phyloP scores from a whole-genome alignment of 2,113 vertebrate genomes.

The Macrotis lagotis region DNA sequence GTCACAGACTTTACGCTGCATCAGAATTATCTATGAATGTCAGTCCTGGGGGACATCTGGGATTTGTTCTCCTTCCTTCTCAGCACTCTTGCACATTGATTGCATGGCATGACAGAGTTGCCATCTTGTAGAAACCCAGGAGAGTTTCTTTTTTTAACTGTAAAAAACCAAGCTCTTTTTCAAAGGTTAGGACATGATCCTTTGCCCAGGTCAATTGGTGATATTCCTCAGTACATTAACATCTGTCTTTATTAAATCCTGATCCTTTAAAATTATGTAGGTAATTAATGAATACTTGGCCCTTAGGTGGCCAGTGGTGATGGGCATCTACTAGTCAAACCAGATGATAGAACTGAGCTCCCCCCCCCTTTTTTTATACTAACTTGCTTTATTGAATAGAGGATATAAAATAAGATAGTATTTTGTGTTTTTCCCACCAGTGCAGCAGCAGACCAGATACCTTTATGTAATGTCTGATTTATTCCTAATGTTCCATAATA shows the following conservation, averaged over 20 bases:
- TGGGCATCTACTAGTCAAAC: background rate
- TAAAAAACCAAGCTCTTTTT: accelerated
- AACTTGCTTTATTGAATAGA: background rate
- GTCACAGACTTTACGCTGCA: accelerated
- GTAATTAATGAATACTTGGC: background rate
- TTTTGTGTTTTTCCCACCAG: no score
- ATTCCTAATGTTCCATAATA: background rate
- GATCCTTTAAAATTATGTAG: background rate
- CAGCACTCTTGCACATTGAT: background rate
- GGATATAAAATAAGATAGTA: background rate
- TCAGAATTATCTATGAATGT: background rate
- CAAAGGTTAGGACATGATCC: background rate
- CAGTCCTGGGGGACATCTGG: background rate
- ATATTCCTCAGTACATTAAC: background rate
- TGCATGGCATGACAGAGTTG: accelerated
- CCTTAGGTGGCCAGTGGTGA: background rate
- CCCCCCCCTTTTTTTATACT: background rate
- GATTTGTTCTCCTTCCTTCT: background rate
- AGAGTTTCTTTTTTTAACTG: background rate
- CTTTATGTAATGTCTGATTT: background rate
- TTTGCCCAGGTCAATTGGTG: background rate
- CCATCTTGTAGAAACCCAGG: background rate
- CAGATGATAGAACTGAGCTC: background rate
- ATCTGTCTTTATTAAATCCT: background rate
- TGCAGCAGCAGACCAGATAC: background rate